phyloP scores from a whole-genome alignment of 2,888 invertebrate species.

The Pachydiplax longipennis region DNA sequence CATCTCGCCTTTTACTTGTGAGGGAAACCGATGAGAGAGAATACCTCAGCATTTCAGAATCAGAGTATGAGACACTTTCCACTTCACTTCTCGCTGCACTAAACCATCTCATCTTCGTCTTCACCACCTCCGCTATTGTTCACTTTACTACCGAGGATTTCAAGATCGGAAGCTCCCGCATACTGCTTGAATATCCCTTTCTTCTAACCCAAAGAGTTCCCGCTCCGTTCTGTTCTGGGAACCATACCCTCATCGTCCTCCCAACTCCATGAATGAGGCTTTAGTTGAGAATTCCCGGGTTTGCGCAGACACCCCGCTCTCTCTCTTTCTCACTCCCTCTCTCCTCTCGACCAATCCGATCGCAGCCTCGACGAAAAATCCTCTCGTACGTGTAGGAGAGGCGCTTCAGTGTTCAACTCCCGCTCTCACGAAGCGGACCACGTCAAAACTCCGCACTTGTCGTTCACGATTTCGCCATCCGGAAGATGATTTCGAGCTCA shows the following conservation, averaged over 20 bases:
- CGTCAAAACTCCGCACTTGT: neutral
- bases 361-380: neutral
- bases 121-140: too few relatives aligned
- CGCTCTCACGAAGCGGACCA: neutral
- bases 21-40: too few relatives aligned
- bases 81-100: too few relatives aligned
- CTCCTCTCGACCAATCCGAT: neutral
- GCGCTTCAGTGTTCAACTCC: neutral
- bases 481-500: neutral
- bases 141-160: too few relatives aligned
- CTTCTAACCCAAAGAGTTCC: neutral
- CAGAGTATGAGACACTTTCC: too few relatives aligned
- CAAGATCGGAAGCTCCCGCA: too few relatives aligned
- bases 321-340: neutral
- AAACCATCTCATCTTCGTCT: too few relatives aligned
- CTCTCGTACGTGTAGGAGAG: neutral
- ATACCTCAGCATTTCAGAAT: too few relatives aligned
- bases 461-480: neutral
- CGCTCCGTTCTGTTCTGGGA: neutral
- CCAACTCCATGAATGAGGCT: neutral
- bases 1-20: too few relatives aligned
- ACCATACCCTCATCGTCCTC: neutral
- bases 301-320: neutral
- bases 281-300: neutral
- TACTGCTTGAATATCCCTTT: too few relatives aligned